A percentile compares a stretch with the other conserved stretches of the same genome.
phyloP scores from a whole-genome alignment of 2,113 vertebrate genomes.

The Formicarius rufipectus region DNA sequence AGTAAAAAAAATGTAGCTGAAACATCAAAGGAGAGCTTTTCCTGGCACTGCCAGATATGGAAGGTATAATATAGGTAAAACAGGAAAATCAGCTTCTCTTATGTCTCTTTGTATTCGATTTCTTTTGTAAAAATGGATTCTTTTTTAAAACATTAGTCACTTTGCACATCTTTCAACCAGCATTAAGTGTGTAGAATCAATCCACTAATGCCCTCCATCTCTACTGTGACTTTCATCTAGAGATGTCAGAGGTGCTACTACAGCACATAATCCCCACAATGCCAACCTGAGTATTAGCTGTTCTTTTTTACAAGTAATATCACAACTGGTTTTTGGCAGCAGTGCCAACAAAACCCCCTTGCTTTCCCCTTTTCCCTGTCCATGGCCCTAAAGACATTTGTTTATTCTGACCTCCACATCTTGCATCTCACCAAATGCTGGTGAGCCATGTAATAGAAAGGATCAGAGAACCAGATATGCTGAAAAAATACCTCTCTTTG shows the following conservation, averaged over 20 bases:
- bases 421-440: background rate
- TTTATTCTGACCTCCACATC: background rate
- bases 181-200: background rate
- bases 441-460: background rate
- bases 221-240: background rate
- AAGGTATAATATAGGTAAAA: background rate
- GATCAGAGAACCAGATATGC: background rate
- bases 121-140: background rate
- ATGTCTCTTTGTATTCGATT: background rate
- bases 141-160: background rate
- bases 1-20: background rate
- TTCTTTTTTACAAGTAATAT: background rate
- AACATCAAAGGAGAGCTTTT: background rate
- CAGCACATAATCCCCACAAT: background rate
- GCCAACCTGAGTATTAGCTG: background rate
- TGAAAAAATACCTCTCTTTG: background rate
- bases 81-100: background rate
- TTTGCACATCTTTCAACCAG: background rate
- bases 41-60: background rate
- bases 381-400: background rate
- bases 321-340: background rate
- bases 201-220: background rate
- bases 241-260: background rate
- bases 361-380: background rate
- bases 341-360: background rate